Evolutionary conservation across 2,113 vertebrate species (phyloP).

Genomic region (Chrysemys picta): DNA sequence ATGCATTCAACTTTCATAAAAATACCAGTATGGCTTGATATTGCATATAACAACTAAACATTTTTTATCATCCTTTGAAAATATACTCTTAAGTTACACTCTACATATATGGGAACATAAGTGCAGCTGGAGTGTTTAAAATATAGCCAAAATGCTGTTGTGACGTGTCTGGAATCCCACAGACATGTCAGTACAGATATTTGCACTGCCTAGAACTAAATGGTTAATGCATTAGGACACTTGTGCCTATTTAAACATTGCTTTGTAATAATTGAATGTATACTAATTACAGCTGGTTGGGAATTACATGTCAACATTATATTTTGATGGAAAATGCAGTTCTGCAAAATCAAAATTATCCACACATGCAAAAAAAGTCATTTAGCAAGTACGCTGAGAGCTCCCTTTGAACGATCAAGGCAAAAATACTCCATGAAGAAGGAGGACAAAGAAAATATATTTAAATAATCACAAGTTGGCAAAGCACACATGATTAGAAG

Average conservation of each 20-base stretch:
- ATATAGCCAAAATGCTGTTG: not conserved
- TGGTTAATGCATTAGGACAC: not conserved
- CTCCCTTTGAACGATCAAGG: not conserved
- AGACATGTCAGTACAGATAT: not conserved
- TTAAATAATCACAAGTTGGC: not conserved
- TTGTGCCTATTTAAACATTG: not conserved
- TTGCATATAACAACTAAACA: not conserved
- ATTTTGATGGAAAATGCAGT: not conserved
- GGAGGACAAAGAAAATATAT: not conserved
- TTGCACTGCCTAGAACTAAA: not conserved
- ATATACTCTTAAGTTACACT: not conserved
- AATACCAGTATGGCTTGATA: not conserved
- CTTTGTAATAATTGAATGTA: not conserved
- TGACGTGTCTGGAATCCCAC: not conserved
- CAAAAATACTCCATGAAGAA: not conserved
- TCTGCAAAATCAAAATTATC: not conserved
- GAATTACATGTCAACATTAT: not conserved
- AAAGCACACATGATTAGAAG: not conserved
- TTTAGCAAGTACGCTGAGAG: not conserved
- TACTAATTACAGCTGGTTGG: not conserved
- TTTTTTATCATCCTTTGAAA: not conserved
- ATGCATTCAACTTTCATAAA: not conserved
- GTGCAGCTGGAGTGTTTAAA: not conserved
- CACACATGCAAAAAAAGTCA: not conserved
- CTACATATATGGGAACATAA: not conserved